A percentile compares a stretch with the other conserved stretches of the same genome.
Conservation (phyloP, 2,113 vertebrate genomes). For the Hipposideros armiger region DNA sequence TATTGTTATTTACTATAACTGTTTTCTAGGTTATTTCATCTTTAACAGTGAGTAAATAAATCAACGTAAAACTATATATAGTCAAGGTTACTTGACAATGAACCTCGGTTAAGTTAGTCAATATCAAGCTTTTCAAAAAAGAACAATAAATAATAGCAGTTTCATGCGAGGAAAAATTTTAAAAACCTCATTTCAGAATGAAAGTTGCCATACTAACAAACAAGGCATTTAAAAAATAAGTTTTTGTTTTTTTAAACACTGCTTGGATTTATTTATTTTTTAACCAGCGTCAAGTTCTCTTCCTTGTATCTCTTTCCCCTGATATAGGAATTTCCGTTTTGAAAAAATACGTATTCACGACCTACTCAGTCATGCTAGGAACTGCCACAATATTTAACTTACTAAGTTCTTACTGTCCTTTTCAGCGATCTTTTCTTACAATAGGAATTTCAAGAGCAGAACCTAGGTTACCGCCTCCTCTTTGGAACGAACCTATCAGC, state of each 20-base stretch:
- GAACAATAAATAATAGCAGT: background rate
- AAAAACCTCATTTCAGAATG: background rate
- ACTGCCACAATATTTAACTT: background rate
- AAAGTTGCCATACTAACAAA: background rate
- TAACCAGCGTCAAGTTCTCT: background rate
- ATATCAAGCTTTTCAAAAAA: slow-evolving; percentile 27
- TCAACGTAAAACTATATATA: background rate
- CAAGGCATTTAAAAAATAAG: background rate
- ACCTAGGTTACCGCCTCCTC: background rate
- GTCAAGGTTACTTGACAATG: background rate
- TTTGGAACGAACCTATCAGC: background rate
- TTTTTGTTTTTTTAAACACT: background rate
- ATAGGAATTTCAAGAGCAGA: background rate
- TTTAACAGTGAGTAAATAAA: slow-evolving; percentile 29
- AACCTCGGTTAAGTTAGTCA: background rate
- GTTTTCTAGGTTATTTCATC: slow-evolving; percentile 15
- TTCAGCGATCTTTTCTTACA: background rate
- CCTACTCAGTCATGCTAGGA: background rate
- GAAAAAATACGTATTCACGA: background rate
- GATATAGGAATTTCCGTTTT: background rate
- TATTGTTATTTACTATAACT: slow-evolving; percentile 42
- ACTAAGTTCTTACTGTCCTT: background rate
- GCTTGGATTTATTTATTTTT: background rate
- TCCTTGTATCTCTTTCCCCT: background rate
- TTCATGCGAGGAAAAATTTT: background rate